Evolutionary conservation across 2,888 invertebrate species (phyloP).

Genomic region (Agonopterix heracliana): DNA sequence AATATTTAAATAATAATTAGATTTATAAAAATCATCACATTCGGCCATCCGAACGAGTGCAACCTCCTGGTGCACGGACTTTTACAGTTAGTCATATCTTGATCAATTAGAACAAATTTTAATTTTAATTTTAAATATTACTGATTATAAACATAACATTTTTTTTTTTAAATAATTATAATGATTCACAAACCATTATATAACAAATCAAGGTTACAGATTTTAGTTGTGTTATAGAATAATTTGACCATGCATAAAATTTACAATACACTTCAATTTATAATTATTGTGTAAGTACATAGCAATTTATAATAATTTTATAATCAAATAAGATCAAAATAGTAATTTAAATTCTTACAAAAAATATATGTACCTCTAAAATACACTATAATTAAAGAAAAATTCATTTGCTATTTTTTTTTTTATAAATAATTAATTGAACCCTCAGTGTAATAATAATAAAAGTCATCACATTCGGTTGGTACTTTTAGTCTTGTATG

Average conservation of each 20-base stretch:
- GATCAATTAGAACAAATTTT: background rate
- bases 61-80: background rate
- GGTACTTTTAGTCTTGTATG: background rate
- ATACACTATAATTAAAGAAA: too few relatives aligned
- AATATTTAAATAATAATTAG: too few relatives aligned
- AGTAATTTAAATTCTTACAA: too few relatives aligned
- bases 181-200: background rate
- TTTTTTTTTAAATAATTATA: background rate
- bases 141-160: too few relatives aligned
- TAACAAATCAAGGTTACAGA: background rate
- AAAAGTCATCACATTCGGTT: background rate
- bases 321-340: too few relatives aligned
- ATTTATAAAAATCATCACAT: constrained; percentile 4
- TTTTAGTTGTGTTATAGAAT: background rate
- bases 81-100: background rate
- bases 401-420: too few relatives aligned
- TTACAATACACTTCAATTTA: too few relatives aligned
- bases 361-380: too few relatives aligned
- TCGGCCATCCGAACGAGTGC: constrained; percentile 2
- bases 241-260: background rate
- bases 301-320: too few relatives aligned
- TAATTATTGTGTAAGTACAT: too few relatives aligned
- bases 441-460: background rate
- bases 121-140: background rate
- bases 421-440: background rate